Evolutionary conservation across 92 coral and sea anemone species (phyloP).

Genomic region (Nematostella vectensis): DNA sequence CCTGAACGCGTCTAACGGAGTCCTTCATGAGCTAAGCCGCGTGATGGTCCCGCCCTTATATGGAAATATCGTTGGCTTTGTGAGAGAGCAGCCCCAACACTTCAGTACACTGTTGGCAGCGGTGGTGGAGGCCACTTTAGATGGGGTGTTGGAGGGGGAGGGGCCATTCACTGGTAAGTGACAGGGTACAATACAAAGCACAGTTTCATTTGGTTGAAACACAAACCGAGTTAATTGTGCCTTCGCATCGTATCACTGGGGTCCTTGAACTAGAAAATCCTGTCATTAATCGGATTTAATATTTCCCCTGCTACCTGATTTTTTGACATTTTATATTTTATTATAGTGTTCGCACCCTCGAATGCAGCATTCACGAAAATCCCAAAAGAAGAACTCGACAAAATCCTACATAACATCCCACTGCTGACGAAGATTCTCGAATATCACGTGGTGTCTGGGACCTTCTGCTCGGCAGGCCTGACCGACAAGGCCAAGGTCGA

Average conservation of each 20-base stretch:
- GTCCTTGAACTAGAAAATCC: no score
- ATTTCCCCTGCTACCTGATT: neutral
- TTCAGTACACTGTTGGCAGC: slow-evolving; percentile 9
- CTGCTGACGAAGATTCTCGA: slow-evolving; percentile 22
- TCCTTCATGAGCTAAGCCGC: slow-evolving; percentile 13
- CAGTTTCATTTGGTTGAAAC: no score
- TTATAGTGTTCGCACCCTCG: slow-evolving; percentile 26
- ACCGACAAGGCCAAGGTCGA: neutral
- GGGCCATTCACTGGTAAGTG: slow-evolving; percentile 28
- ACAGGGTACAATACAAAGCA: neutral
- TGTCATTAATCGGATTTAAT: neutral
- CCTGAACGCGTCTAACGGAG: slow-evolving; percentile 24
- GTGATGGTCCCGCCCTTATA: slow-evolving; percentile 14
- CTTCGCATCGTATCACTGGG: neutral
- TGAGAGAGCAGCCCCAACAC: neutral
- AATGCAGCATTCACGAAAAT: slow-evolving; percentile 20
- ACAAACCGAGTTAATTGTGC: no score
- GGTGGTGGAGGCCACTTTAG: slow-evolving; percentile 5
- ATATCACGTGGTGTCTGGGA: slow-evolving; percentile 35
- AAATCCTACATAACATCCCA: slow-evolving; percentile 13
- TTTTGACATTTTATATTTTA: neutral
- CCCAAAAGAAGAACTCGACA: slow-evolving; percentile 11
- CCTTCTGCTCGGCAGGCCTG: slow-evolving; percentile 26
- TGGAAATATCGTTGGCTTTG: slow-evolving; percentile 4
- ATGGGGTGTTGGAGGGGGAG: slow-evolving; percentile 7